These are phyloP conservation scores for Percopsis transmontana DNA, from an alignment of 2,113 vertebrate species.

Conservation along the genomic window DNA sequence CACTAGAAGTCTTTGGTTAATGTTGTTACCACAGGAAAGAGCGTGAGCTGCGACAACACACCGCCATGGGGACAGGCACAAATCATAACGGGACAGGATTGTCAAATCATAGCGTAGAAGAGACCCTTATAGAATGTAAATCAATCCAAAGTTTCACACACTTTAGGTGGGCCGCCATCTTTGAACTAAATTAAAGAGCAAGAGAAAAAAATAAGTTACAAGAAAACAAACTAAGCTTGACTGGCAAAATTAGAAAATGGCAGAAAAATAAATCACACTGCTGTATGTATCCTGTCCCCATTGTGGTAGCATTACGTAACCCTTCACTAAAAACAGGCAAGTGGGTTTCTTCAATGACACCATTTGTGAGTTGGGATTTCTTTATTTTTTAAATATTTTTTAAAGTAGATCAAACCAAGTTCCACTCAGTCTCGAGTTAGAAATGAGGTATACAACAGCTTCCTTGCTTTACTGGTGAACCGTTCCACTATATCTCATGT, in stretches of 20 bases:
- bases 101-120: conserved; percentile 71
- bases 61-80: conserved; percentile 48
- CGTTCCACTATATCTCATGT: conserved; percentile 17
- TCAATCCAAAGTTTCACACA: neutral
- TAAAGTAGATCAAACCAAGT: conserved; percentile 91
- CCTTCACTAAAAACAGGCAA: conserved; percentile 76
- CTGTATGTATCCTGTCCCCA: conserved; percentile 70
- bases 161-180: neutral
- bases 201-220: conserved; percentile 18
- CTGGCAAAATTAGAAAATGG: neutral
- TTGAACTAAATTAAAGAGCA: conserved; percentile 11
- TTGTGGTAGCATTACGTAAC: conserved; percentile 76
- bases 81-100: conserved; percentile 60
- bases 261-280: conserved; percentile 45
- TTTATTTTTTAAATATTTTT: conserved; percentile 44
- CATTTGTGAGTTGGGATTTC: conserved; percentile 33
- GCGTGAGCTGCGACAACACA: conserved; percentile 48
- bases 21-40: conserved; percentile 71
- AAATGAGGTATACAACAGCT: conserved; percentile 98
- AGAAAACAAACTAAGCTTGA: conserved; percentile 12
- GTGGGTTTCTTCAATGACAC: conserved; percentile 84
- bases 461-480: conserved; percentile 72
- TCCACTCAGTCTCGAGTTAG: conserved; percentile 87
- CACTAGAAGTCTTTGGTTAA: conserved; percentile 84
- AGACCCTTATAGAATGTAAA: neutral